Percentiles rank a stretch among this genome's conserved stretches.
Conservation (phyloP, 2,888 invertebrate genomes). For the Lycophotia porphyrea region DNA sequence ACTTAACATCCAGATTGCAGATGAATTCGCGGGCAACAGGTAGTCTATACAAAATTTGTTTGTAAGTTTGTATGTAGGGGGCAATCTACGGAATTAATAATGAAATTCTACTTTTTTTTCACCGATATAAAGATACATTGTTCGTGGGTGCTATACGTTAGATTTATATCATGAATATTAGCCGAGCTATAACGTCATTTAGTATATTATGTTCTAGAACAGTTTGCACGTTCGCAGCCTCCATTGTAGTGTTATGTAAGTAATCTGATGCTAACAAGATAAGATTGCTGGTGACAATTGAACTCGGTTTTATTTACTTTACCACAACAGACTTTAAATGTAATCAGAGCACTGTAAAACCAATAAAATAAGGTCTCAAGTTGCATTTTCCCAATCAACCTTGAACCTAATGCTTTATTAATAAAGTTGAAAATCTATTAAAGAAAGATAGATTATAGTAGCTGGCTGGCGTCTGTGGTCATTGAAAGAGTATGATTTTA, state of each 20-base stretch:
- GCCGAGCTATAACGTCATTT: no score
- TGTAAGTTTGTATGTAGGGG: no score
- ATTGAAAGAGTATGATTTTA: not conserved
- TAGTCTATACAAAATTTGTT: not conserved
- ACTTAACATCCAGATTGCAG: not conserved
- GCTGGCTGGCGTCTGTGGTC: no score
- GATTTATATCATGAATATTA: no score
- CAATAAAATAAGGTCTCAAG: not conserved
- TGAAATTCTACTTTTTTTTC: no score
- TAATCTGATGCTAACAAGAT: conserved; percentile 43
- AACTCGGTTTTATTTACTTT: conserved; percentile 29
- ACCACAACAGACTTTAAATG: not conserved
- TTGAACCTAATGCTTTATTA: no score
- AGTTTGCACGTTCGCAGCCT: conserved; percentile 4
- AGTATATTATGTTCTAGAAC: conserved; percentile 8
- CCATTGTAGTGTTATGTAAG: conserved; percentile 31
- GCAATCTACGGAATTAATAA: no score
- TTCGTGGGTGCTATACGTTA: no score
- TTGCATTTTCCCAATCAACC: no score
- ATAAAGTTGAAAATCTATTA: no score
- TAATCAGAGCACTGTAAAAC: not conserved
- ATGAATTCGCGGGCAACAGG: not conserved
- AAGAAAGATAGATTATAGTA: no score
- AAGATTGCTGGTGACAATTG: conserved; percentile 53
- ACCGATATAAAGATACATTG: no score